Evolutionary conservation across 64 coral and sea anemone species (phyloP).

Genomic region (Cladopsammia gracilis): DNA sequence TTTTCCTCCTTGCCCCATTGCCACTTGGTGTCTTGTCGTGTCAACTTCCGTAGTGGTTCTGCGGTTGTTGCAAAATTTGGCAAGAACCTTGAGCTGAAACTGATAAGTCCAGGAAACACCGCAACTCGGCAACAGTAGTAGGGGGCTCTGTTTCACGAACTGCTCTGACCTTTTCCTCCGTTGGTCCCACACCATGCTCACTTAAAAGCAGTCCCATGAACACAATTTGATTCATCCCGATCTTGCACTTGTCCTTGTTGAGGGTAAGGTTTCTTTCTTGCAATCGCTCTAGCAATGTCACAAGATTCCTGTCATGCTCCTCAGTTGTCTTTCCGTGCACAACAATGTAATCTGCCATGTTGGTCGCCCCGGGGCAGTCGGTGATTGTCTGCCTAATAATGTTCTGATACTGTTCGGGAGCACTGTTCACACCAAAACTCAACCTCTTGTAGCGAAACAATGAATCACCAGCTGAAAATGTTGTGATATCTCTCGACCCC

Average conservation of each 20-base stretch:
- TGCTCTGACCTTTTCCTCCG: constrained; percentile 46
- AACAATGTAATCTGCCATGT: constrained; percentile 58
- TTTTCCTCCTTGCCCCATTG: background rate
- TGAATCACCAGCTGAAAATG: constrained; percentile 50
- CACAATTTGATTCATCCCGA: constrained; percentile 24
- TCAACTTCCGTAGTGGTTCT: constrained; percentile 10
- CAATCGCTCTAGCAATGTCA: background rate
- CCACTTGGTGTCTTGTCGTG: background rate
- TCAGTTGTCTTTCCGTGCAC: constrained; percentile 10
- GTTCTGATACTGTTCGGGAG: constrained; percentile 35
- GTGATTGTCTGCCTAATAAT: constrained; percentile 18
- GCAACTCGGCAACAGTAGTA: no score
- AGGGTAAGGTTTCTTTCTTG: constrained; percentile 47
- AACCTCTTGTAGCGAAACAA: constrained; percentile 60
- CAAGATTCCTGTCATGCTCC: constrained; percentile 44
- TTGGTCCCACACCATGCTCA: constrained; percentile 31
- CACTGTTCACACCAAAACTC: constrained; percentile 53
- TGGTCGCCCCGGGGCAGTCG: background rate
- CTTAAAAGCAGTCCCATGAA: constrained; percentile 49
- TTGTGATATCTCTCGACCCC: constrained; percentile 51
- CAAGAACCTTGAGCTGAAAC: constrained; percentile 12
- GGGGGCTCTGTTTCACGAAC: constrained; percentile 9
- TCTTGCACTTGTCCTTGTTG: constrained; percentile 47
- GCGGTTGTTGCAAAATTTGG: constrained; percentile 19
- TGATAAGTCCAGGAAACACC: no score